Conservation (phyloP, 2,797 vertebrate genomes). For the Hemitrygon akajei region DNA sequence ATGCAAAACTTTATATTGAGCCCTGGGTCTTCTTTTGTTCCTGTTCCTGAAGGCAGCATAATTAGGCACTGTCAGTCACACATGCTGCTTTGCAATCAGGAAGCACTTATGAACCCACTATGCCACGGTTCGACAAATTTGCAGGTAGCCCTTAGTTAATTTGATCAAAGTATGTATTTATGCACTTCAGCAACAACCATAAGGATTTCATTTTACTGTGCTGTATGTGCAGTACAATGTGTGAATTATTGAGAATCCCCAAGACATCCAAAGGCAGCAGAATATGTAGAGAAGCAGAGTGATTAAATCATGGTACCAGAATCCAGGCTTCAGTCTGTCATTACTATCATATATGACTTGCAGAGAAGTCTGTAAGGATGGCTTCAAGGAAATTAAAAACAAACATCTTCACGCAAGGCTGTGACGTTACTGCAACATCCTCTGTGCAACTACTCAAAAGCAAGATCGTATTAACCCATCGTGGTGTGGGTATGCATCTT, state of each 20-base stretch:
- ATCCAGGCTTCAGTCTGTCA: not conserved
- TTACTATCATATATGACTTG: not conserved
- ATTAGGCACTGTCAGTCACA: not conserved
- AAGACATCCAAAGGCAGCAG: too few species aligned
- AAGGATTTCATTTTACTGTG: not conserved
- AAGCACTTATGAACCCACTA: not conserved
- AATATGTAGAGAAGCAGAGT: too few species aligned
- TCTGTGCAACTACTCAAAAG: not conserved
- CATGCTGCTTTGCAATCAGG: not conserved
- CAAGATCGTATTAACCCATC: too few species aligned
- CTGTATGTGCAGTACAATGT: too few species aligned
- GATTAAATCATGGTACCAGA: too few species aligned
- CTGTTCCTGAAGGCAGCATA: not conserved
- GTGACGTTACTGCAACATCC: too few species aligned
- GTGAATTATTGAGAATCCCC: too few species aligned
- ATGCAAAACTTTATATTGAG: not conserved
- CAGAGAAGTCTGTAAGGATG: not conserved
- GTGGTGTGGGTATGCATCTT: not conserved
- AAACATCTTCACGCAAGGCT: not conserved
- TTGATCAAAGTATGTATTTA: not conserved
- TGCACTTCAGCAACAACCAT: not conserved
- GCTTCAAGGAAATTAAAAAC: not conserved
- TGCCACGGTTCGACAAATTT: not conserved
- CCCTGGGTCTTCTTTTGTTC: too few species aligned
- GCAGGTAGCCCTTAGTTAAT: not conserved